Percentiles rank a stretch among this genome's conserved stretches.
phyloP scores from a whole-genome alignment of 1,140 invertebrate species.

The Mamestra configurata region DNA sequence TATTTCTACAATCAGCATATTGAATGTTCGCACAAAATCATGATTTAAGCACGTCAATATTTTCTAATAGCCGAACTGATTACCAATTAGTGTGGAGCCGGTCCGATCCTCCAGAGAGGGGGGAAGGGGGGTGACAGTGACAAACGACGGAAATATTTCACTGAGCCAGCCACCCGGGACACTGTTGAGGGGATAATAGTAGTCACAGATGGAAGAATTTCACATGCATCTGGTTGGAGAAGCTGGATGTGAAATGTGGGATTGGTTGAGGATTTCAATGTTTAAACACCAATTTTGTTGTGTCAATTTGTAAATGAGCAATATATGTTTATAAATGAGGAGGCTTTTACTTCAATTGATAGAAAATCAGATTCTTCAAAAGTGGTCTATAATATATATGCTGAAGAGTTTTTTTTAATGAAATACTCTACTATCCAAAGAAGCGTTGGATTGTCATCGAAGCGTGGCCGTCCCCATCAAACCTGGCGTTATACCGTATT shows the following conservation, averaged over 20 bases:
- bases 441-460: too few species aligned
- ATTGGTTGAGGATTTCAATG: neutral
- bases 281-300: neutral
- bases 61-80: conserved; percentile 59
- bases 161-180: conserved; percentile 33
- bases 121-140: conserved; percentile 53
- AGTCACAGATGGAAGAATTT: conserved; percentile 34
- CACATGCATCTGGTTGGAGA: conserved; percentile 6
- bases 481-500: too few species aligned
- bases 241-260: neutral
- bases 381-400: too few species aligned
- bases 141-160: conserved; percentile 62
- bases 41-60: conserved; percentile 46
- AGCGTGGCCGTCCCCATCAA: too few species aligned
- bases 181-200: conserved; percentile 30
- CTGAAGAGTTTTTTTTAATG: too few species aligned
- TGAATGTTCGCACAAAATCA: conserved; percentile 20
- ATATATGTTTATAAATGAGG: too few species aligned
- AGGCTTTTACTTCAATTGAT: too few species aligned
- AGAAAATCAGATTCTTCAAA: too few species aligned
- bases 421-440: too few species aligned
- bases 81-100: conserved; percentile 58
- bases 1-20: neutral
- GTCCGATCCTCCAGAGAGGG: conserved; percentile 35
- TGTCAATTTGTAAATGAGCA: too few species aligned